phyloP scores from a whole-genome alignment of 2,113 vertebrate genomes.

The Abramis brama region DNA sequence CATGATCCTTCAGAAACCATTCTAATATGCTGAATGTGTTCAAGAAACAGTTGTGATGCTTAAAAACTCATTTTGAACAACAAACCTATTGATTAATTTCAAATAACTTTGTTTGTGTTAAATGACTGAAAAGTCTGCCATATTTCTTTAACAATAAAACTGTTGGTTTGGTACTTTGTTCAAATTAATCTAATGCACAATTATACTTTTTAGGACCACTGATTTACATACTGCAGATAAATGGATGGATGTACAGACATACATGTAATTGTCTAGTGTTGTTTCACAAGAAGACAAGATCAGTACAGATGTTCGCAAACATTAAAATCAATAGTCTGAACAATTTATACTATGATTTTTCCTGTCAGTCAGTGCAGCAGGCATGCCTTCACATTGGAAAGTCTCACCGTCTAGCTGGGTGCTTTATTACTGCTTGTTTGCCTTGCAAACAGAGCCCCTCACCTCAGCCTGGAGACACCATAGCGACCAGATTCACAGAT shows the following conservation, averaged over 20 bases:
- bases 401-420: background rate
- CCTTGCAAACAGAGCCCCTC: conserved; percentile 3
- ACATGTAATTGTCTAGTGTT: background rate
- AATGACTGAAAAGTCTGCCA: too few species aligned
- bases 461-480: conserved; percentile 45
- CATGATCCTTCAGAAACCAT: background rate
- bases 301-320: background rate
- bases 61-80: background rate
- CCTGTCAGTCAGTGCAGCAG: background rate
- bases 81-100: background rate
- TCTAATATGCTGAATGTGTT: background rate
- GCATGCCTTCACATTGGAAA: background rate
- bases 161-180: too few species aligned
- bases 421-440: conserved; percentile 32
- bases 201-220: background rate
- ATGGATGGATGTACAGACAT: background rate
- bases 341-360: background rate
- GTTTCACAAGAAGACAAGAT: background rate
- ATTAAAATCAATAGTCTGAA: conserved; percentile 14
- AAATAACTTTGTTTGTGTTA: too few species aligned
- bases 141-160: too few species aligned
- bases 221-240: background rate
- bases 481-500: conserved; percentile 32
- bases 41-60: background rate
- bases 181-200: too few species aligned